phyloP scores from a whole-genome alignment of 2,797 vertebrate genomes.

The Danio kyathit region DNA sequence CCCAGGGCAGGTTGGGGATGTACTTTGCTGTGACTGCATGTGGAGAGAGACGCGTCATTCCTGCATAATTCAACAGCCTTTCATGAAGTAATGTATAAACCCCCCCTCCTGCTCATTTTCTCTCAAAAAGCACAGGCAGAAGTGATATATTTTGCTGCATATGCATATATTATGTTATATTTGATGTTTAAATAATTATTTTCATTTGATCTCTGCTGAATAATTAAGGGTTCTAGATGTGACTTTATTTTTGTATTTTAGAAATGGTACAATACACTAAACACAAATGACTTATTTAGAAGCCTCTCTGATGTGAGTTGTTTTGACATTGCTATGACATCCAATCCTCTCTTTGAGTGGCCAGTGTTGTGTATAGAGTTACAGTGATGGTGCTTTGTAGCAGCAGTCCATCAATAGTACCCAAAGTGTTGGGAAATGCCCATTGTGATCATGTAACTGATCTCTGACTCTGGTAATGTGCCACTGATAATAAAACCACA shows the following conservation, averaged over 20 bases:
- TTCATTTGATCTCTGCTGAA: neutral
- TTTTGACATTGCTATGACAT: constrained; percentile 46
- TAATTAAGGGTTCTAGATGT: neutral
- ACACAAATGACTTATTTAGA: neutral
- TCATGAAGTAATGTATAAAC: constrained; percentile 45
- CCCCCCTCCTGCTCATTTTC: constrained; percentile 13
- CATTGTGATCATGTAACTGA: constrained; percentile 51
- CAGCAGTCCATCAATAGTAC: constrained; percentile 31
- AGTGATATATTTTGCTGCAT: constrained; percentile 6
- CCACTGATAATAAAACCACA: neutral
- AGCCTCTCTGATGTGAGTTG: constrained; percentile 35
- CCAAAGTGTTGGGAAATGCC: constrained; percentile 44
- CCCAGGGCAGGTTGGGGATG: constrained; percentile 35
- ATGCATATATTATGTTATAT: neutral
- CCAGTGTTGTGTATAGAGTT: constrained; percentile 52
- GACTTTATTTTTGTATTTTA: neutral
- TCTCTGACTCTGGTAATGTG: constrained; percentile 41
- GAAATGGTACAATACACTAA: constrained; percentile 6
- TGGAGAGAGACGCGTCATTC: constrained; percentile 36
- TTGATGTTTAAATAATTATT: neutral
- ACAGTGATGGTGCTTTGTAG: constrained; percentile 25
- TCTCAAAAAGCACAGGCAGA: constrained; percentile 19
- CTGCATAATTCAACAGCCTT: constrained; percentile 62
- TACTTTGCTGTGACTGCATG: constrained; percentile 41
- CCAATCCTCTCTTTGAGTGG: constrained; percentile 39